These are phyloP conservation scores for Leuciscus idus DNA, from an alignment of 2,113 vertebrate genomes.

Conservation along the genomic window DNA sequence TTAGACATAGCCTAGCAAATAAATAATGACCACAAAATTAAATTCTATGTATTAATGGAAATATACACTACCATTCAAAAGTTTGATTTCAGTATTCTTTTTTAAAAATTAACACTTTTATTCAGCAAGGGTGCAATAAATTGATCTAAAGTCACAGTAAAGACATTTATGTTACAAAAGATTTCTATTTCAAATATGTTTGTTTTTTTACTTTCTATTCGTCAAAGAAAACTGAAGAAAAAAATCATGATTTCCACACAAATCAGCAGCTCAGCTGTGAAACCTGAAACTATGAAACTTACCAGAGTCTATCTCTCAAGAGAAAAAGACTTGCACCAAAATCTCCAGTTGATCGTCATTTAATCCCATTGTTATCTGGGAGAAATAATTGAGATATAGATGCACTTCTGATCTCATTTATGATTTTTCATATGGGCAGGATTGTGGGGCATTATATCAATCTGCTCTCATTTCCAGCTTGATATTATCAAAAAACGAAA, in stretches of 20 bases:
- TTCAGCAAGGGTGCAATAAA: background rate
- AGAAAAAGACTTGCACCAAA: background rate
- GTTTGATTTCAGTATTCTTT: background rate
- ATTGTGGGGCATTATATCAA: background rate
- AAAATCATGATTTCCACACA: too few species aligned
- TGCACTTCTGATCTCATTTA: background rate
- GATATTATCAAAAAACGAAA: background rate
- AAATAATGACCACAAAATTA: background rate
- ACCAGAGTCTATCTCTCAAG: background rate
- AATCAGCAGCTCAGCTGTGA: too few species aligned
- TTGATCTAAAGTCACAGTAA: background rate
- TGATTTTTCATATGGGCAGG: background rate
- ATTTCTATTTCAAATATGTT: background rate
- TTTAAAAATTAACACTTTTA: background rate
- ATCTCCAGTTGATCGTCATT: background rate
- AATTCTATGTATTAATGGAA: background rate
- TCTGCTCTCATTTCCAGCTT: background rate
- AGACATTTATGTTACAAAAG: background rate
- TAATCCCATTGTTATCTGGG: background rate
- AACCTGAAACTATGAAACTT: too few species aligned
- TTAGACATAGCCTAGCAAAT: background rate
- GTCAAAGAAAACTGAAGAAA: too few species aligned
- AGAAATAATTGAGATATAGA: background rate
- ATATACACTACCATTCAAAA: background rate
- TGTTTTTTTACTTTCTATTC: background rate